Evolutionary conservation across 2,113 vertebrate species (phyloP).

Genomic region (Lathamus discolor): DNA sequence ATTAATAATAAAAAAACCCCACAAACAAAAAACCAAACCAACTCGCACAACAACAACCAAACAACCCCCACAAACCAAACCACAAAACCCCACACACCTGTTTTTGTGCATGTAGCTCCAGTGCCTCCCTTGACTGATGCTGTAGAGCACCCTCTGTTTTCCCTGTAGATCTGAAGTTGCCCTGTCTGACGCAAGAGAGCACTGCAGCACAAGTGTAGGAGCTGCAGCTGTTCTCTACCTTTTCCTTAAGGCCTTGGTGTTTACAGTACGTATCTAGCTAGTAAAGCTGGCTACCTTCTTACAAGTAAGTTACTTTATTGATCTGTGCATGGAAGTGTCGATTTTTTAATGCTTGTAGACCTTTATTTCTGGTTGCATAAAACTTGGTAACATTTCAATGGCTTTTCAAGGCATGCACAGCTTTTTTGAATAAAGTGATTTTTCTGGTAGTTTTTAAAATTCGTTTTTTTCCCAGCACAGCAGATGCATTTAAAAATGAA

Average conservation of each 20-base stretch:
- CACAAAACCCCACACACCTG: rapidly evolving
- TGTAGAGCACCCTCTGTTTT: neutral
- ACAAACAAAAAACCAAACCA: rapidly evolving
- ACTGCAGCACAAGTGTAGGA: neutral
- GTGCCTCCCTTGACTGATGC: neutral
- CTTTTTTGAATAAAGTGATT: neutral
- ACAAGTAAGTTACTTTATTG: neutral
- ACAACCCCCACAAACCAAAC: neutral
- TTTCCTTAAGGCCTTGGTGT: neutral
- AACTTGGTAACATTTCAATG: neutral
- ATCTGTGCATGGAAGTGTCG: neutral
- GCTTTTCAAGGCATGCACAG: neutral
- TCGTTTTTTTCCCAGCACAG: neutral
- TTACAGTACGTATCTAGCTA: neutral
- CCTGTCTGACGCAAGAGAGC: slow-evolving; percentile 11
- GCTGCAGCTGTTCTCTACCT: neutral
- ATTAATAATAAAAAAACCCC: neutral
- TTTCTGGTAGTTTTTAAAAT: neutral
- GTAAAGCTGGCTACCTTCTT: neutral
- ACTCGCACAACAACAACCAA: neutral
- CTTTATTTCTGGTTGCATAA: neutral
- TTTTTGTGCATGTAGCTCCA: rapidly evolving
- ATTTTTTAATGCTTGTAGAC: neutral
- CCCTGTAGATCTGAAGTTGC: neutral
- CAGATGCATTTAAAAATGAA: neutral